Evolutionary conservation across 2,797 vertebrate genomes (phyloP).

Genomic region (Acomys russatus): DNA sequence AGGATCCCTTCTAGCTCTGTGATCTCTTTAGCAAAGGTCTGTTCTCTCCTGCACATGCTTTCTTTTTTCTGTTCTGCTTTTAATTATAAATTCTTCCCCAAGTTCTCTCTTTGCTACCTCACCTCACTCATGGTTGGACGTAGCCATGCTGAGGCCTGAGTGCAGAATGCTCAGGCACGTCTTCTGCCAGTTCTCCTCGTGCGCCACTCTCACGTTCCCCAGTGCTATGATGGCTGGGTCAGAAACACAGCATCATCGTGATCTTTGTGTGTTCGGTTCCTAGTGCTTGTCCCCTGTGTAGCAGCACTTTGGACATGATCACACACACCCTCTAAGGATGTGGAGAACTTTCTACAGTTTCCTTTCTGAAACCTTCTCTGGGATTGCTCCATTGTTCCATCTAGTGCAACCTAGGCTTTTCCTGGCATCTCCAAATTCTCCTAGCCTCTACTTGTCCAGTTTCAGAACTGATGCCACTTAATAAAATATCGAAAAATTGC

Average conservation of each 20-base stretch:
- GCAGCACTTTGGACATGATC: not conserved
- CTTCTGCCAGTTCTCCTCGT: not conserved
- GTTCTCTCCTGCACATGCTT: not conserved
- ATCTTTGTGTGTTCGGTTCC: not conserved
- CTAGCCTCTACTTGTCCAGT: not conserved
- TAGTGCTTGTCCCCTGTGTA: too few species aligned
- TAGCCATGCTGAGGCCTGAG: not conserved
- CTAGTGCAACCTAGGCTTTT: not conserved
- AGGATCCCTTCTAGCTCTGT: not conserved
- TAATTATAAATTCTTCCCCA: not conserved
- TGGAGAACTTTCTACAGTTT: not conserved
- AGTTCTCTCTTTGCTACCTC: not conserved
- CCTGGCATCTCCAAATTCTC: not conserved
- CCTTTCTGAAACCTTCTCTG: not conserved
- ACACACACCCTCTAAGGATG: not conserved
- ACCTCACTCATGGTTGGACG: not conserved
- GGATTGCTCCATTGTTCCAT: not conserved
- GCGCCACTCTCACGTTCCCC: not conserved
- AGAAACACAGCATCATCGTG: too few species aligned
- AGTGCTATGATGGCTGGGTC: not conserved
- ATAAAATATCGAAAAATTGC: conserved; percentile 5
- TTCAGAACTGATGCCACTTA: not conserved
- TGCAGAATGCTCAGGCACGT: not conserved
- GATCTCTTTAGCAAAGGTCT: not conserved
- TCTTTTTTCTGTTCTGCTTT: conserved; percentile 5